Percentiles rank a stretch among this genome's conserved stretches.
Conservation (phyloP, 92 coral and sea anemone species). For the Hydrozoanthus gracilis region DNA sequence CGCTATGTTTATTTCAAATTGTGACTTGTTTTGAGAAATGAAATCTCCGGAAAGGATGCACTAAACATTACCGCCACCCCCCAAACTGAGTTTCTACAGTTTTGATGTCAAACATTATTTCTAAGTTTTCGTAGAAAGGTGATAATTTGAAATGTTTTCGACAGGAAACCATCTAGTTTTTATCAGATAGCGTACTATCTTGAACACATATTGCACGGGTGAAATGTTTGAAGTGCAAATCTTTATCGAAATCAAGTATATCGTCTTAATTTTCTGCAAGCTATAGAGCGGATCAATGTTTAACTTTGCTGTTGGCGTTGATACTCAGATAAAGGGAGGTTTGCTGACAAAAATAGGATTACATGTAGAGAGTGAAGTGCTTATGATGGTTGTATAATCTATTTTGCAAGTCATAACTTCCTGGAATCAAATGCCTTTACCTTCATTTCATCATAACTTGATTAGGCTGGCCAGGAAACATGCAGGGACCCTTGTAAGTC, state of each 20-base stretch:
- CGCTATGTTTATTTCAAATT: constrained; percentile 74
- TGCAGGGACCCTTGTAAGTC: constrained; percentile 37
- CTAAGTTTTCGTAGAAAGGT: constrained; percentile 62
- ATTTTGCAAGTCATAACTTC: constrained; percentile 44
- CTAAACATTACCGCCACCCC: constrained; percentile 64
- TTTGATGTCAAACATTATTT: constrained; percentile 64
- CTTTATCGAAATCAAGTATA: constrained; percentile 65
- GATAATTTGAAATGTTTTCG: constrained; percentile 86
- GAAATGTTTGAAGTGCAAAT: constrained; percentile 59
- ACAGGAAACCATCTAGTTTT: constrained; percentile 88
- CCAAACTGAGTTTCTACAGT: constrained; percentile 59
- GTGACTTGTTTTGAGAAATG: constrained; percentile 71
- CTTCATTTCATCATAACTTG: constrained; percentile 20
- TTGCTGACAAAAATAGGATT: constrained; percentile 44
- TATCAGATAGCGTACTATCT: constrained; percentile 83
- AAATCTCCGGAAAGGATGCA: constrained; percentile 57
- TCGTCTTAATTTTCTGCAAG: constrained; percentile 44
- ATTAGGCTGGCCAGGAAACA: constrained; percentile 53
- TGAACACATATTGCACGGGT: constrained; percentile 69
- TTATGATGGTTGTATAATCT: constrained; percentile 27
- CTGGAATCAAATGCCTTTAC: constrained; percentile 39
- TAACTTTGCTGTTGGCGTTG: constrained; percentile 50
- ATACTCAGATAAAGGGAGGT: constrained; percentile 35
- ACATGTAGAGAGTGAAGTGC: constrained; percentile 40
- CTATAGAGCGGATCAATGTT: constrained; percentile 45